Base-by-base conservation (phyloP, 2,797 vertebrate genomes). In the Cryptoblepharus egeriae region DNA sequence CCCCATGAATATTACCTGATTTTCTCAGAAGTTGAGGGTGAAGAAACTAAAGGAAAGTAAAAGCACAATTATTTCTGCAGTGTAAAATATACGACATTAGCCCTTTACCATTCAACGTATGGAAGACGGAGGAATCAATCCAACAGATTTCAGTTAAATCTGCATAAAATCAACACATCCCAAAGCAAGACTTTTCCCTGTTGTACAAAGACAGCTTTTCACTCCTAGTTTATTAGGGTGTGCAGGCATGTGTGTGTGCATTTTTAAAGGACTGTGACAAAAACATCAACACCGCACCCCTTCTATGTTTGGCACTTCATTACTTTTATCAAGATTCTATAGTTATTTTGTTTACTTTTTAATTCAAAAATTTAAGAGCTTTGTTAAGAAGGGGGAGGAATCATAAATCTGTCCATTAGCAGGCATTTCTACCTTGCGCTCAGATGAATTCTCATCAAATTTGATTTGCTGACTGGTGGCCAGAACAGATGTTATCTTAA, bases 401-500 rank as follows among this genome's bases (percentile, higher is more conserved):
- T 67, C 73, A 82, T 87, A 89, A 91, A 92, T 92, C 82, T 95
- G 67, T 85, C 88, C 73, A 90, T 89, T 91, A 92, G 37, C 88
- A 88, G 83, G n/a, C 74, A 89, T 95, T 94, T 94, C 80, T 88
- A 84, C 85, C 91, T 94, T 92, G 84, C 82, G 88, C 77, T 93
- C 81, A 80, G 78, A 84, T 93, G 89, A 95, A 94, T 95, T 93
- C 83, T 91, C 75, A 91, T 91, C 85, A 92, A 90, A 94, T 94
- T 93, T 92, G 86, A 94, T 94, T 96, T 95, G 87, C 88, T 93
- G 89, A 95, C 88, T 94, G 69, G 90, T 92, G 89, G 83, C 80
- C 92, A 93, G 88, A 93, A 88, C 91, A 96, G 90, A 91, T 95
- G 90, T 94, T 95, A 86, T 79, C 89, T 94, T 94, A 95, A 94